Evolutionary conservation across 2,113 vertebrate genomes (phyloP).

Genomic region (Semnornis frantzii): DNA sequence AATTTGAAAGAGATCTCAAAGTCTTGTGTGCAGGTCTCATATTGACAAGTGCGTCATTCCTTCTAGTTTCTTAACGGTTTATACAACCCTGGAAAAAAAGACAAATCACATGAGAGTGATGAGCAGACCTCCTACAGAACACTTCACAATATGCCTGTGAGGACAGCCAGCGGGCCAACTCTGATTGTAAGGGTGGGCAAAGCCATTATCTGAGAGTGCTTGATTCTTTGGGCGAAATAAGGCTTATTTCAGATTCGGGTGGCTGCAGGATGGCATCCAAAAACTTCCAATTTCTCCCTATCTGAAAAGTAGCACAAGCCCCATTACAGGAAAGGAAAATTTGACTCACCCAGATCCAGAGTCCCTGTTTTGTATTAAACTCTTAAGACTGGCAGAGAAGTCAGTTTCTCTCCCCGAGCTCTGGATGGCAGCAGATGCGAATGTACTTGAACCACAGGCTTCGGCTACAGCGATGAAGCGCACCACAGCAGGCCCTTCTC

Average conservation of each 20-base stretch:
- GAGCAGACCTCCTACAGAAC: neutral
- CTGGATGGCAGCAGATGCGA: constrained; percentile 53
- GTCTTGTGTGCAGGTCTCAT: neutral
- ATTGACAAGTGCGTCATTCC: rapidly evolving
- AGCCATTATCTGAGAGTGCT: neutral
- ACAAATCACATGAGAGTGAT: rapidly evolving
- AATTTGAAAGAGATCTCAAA: neutral
- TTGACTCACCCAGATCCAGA: neutral
- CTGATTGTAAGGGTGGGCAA: neutral
- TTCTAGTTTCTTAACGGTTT: neutral
- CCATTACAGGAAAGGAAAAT: neutral
- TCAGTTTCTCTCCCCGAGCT: neutral
- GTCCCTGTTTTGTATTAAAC: rapidly evolving
- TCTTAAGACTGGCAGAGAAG: neutral
- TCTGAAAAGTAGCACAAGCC: neutral
- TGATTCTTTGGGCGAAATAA: neutral
- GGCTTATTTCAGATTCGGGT: neutral
- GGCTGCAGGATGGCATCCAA: neutral
- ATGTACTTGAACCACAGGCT: neutral
- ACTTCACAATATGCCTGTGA: neutral
- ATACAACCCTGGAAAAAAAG: neutral
- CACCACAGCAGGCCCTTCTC: neutral
- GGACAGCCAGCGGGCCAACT: neutral
- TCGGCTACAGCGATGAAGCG: neutral
- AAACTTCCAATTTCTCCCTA: neutral